Base-by-base conservation (phyloP, 2,888 invertebrate genomes). In the Apamea epomidion region DNA sequence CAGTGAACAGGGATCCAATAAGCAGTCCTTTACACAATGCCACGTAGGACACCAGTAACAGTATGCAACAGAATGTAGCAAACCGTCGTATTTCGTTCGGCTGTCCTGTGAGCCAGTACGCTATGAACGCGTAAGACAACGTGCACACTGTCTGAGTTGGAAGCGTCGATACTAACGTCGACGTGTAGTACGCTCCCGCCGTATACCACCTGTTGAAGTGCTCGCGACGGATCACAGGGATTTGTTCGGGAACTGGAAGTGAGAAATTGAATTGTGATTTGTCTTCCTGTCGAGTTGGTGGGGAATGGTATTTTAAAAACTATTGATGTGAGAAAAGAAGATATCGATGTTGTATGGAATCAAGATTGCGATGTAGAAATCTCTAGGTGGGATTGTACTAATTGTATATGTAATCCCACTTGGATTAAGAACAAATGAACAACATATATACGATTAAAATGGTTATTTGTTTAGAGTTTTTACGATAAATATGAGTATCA, bases 171-270 rank as follows among this genome's bases (percentile, higher is more conserved):
- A 98, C 94, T 10, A 98, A 98, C 71, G 98, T 98, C 18, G 99
- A 98, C 37, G 98, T 94, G 92, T 98, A 99, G 94, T 98, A 99
- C 0, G 99, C 98, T 73, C 98, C 98, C 4, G 99, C 95, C 37
- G 98, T 98, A 95, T 99, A 99, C 99, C 99, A 99, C 80, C 98
- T 98, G 95, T 99, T 99, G 91, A 99, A 98, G 92, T 99, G 98
- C 93, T 99, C 99, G 73, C 98, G 96, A 6, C 98, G 97, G 76
- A 99, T 98, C 79, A 99, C 98, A 29, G 98, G 98, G 94, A 99
- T 97, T 96, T 99, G 98, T 91, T 98, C 96, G 58, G 99, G 99
- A 97, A 99, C 99, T 99, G 95, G 76, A 91, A 89, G 62, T 62
- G 58, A 74, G 18, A 75, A 76, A 84, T 62, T 54, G 51, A 72